A percentile compares a stretch with the other conserved stretches of the same genome.
Conservation (phyloP, 2,113 vertebrate genomes). For the Formicarius rufipectus region DNA sequence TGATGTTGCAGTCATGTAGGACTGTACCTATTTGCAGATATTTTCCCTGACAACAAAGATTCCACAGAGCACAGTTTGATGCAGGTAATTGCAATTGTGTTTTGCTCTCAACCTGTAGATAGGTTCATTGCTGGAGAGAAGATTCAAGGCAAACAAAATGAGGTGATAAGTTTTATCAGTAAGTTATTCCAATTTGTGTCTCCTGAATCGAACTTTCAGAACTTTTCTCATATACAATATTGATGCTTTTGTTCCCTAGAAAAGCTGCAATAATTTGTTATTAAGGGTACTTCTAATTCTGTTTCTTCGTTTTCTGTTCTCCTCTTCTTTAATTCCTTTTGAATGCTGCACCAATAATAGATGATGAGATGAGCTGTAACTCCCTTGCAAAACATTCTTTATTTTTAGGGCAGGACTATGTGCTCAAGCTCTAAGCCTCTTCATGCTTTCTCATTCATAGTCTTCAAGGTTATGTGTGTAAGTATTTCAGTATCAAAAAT, state of each 20-base stretch:
- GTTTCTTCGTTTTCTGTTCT: conserved; percentile 11
- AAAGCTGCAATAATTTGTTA: conserved; percentile 9
- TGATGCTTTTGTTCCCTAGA: conserved; percentile 31
- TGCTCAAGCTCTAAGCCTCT: background rate
- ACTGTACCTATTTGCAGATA: background rate
- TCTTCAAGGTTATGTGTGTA: background rate
- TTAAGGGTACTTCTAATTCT: background rate
- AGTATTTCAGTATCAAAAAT: background rate
- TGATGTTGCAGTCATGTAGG: background rate
- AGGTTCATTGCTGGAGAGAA: background rate
- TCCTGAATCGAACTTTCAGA: background rate
- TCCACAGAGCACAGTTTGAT: background rate
- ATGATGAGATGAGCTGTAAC: background rate
- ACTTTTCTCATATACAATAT: conserved; percentile 14
- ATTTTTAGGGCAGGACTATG: background rate
- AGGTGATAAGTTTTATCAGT: background rate
- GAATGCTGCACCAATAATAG: background rate
- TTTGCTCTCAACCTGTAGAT: background rate
- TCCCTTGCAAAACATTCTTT: background rate
- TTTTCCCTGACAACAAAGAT: background rate
- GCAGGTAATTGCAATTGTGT: background rate
- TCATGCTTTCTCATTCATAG: background rate
- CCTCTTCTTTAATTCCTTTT: background rate
- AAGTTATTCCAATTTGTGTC: conserved; percentile 28
- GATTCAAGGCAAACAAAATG: background rate